Base-by-base conservation (phyloP, 2,113 vertebrate species). In the Eupsittula cactorum region DNA sequence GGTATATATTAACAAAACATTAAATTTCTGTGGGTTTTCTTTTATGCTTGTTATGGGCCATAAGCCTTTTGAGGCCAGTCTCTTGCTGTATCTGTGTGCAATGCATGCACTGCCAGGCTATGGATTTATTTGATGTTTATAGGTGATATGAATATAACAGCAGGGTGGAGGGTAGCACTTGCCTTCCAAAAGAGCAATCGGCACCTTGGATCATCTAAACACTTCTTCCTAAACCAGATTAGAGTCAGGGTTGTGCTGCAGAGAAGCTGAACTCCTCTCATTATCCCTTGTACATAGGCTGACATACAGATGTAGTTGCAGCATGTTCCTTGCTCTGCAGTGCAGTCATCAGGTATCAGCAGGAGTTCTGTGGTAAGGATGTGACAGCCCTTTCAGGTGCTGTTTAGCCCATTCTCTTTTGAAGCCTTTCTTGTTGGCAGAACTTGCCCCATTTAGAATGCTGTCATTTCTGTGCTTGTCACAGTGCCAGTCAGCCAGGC, bases 281-380 rank as follows among this genome's bases (percentile, higher is more conserved):
- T 35, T 47, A 33, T 17, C 39, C 0, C 0, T 1, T 57, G 47
- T 17, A 44, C 42, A 11, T 35, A 33, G 29, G 42, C 14, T n/a
- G 6, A 12, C 7, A 21, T 10, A 10, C 53, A 80, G 42, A 16
- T 44, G 46, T 1, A 3, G 21, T 5, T 92, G 46, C 82, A 64
- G 42, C 3, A 2, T 23, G 29, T 25, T 86, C 49, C 16, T 41
- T 13, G 24, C 33, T 65, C 39, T 62, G 18, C 31, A 52, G 62
- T 4, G 37, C 60, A 76, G 33, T 53, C 33, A 19, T 16, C 23
- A 20, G 62, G 5, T 74, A 35, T 44, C 44, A 44, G 6, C 17
- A 59, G 90, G 62, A 39, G 25, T 28, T 84, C 14, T 71, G 59
- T 4, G 7, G 9, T 71, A 46, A 68, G 50, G 80, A 28, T n/a